Percentiles rank a stretch among this genome's conserved stretches.
Conservation (phyloP, 2,797 vertebrate species). For the Smutsia temminckii region DNA sequence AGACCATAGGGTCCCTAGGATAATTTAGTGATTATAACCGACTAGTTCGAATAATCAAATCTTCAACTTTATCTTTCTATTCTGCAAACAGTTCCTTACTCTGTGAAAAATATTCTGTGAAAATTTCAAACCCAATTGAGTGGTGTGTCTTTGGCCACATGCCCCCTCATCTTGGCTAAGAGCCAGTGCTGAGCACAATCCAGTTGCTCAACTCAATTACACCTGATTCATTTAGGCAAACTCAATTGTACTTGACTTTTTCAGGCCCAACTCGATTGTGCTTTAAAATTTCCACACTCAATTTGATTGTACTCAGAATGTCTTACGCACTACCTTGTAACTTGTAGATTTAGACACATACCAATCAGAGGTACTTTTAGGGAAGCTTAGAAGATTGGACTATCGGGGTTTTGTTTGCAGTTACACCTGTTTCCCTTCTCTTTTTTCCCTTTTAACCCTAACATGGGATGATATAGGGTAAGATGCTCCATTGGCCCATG, state of each 20-base stretch:
- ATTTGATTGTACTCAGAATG: constrained; percentile 71
- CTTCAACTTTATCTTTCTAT: constrained; percentile 3
- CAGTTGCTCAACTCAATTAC: constrained; percentile 69
- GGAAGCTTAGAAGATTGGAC: background rate
- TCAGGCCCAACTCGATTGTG: constrained; percentile 63
- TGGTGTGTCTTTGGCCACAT: constrained; percentile 45
- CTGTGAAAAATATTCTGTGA: constrained; percentile 44
- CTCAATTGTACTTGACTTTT: constrained; percentile 71
- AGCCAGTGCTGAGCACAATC: constrained; percentile 56
- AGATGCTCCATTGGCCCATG: background rate
- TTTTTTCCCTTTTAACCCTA: background rate
- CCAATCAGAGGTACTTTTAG: background rate
- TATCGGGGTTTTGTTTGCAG: background rate
- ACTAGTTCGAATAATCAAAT: background rate
- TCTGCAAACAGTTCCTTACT: background rate
- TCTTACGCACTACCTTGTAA: constrained; percentile 51
- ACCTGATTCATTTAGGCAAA: constrained; percentile 76
- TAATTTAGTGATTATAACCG: background rate
- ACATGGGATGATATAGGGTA: background rate
- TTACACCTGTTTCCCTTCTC: background rate
- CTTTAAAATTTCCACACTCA: constrained; percentile 70
- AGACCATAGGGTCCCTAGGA: background rate
- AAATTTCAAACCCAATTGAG: constrained; percentile 50
- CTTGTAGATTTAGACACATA: constrained; percentile 30
- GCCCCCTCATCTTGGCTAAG: constrained; percentile 65